Conservation (phyloP, 2,888 invertebrate genomes). For the Erebia aethiops region DNA sequence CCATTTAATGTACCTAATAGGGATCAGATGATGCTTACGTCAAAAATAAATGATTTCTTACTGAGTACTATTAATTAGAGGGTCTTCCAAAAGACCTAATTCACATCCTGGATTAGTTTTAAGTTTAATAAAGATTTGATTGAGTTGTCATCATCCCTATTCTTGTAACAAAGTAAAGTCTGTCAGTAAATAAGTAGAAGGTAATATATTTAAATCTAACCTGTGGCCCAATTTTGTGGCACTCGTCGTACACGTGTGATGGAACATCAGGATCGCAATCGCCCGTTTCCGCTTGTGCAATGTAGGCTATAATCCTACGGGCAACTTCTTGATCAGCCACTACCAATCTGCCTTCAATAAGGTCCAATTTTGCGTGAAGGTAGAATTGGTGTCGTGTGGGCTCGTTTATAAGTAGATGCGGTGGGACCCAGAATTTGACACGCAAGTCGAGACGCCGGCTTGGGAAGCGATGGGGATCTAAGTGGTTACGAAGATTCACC, state of each 20-base stretch:
- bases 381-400: slow-evolving; percentile 94
- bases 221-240: slow-evolving; percentile 84
- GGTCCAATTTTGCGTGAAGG: slow-evolving; percentile 90
- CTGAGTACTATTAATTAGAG: no score
- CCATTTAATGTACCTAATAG: no score
- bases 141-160: not conserved
- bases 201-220: slow-evolving; percentile 14
- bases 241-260: slow-evolving; percentile 84
- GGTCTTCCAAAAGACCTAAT: no score
- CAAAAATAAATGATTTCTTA: no score
- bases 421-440: slow-evolving; percentile 96
- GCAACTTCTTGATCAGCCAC: slow-evolving; percentile 87
- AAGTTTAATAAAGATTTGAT: no score
- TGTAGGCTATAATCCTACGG: slow-evolving; percentile 88
- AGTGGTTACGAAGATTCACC: slow-evolving; percentile 93
- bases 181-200: not conserved
- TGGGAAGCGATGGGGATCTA: slow-evolving; percentile 88
- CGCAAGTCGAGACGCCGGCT: slow-evolving; percentile 86
- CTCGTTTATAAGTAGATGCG: slow-evolving; percentile 92
- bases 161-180: not conserved
- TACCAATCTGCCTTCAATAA: slow-evolving; percentile 88
- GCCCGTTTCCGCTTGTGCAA: slow-evolving; percentile 89
- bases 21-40: no score
- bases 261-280: slow-evolving; percentile 86
- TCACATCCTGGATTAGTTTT: no score